These are phyloP conservation scores for Battus philenor DNA, from an alignment of 1,140 invertebrate species.

Conservation along the genomic window DNA sequence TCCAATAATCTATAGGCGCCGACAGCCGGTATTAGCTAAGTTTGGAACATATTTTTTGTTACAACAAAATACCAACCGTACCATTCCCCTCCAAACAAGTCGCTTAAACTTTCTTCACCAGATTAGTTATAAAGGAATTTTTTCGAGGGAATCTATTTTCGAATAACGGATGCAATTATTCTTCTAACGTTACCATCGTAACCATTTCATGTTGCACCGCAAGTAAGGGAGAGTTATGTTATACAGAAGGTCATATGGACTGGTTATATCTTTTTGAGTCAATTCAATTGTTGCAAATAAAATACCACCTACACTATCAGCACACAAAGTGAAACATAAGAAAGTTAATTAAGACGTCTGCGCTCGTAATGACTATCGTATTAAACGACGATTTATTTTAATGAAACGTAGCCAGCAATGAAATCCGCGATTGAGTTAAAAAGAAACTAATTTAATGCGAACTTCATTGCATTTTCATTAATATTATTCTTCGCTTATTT, in stretches of 20 bases:
- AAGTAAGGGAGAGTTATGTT: no score
- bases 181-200: no score
- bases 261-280: no score
- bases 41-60: slow-evolving; percentile 38
- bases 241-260: no score
- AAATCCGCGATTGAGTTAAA: slow-evolving; percentile 24
- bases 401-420: slow-evolving; percentile 26
- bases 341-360: slow-evolving; percentile 44
- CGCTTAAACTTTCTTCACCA: background rate
- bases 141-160: no score
- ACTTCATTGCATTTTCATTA: slow-evolving; percentile 41
- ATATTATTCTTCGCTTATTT: slow-evolving; percentile 25
- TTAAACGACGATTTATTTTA: slow-evolving; percentile 41
- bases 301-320: slow-evolving; percentile 23
- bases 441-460: slow-evolving; percentile 33
- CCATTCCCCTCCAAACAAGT: background rate
- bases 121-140: background rate
- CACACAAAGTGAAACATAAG: slow-evolving; percentile 22
- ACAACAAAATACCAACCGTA: slow-evolving; percentile 3
- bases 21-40: slow-evolving; percentile 40
- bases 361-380: slow-evolving; percentile 27
- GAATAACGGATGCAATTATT: no score
- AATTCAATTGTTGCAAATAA: no score
- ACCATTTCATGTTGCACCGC: no score
- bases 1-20: slow-evolving; percentile 35